Conservation (phyloP, 2,113 vertebrate species). For the Cebidichthys violaceus region DNA sequence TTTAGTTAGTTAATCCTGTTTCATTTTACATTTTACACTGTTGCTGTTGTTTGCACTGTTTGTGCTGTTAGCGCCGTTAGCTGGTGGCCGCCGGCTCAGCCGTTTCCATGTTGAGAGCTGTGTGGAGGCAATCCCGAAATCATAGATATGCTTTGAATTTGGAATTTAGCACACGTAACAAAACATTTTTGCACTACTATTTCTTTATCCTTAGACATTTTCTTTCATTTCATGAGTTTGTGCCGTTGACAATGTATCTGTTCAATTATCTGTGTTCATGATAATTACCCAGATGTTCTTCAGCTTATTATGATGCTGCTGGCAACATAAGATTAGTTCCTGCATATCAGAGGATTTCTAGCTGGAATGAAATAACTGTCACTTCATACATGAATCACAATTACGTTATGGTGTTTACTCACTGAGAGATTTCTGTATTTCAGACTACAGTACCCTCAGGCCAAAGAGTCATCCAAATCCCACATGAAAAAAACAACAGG, state of each 20-base stretch:
- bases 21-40: not conserved
- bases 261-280: not conserved
- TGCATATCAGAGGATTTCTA: conserved; percentile 5
- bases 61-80: not conserved
- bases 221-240: not conserved
- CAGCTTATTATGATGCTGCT: not conserved
- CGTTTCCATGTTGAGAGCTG: not conserved
- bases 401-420: conserved; percentile 6
- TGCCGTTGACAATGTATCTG: not conserved
- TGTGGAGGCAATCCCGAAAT: not conserved
- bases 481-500: conserved; percentile 7
- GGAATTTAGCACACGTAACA: not conserved
- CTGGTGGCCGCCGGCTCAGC: not conserved
- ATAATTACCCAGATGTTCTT: conserved; percentile 5
- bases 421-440: conserved; percentile 8
- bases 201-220: not conserved
- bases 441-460: not conserved
- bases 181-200: not conserved
- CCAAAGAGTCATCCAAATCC: not conserved
- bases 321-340: conserved; percentile 12
- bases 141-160: not conserved
- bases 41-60: not conserved
- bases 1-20: not conserved
- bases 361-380: conserved; percentile 16
- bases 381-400: conserved; percentile 24